phyloP scores from a whole-genome alignment of 2,888 invertebrate species.

The Drosophila prostipennis region DNA sequence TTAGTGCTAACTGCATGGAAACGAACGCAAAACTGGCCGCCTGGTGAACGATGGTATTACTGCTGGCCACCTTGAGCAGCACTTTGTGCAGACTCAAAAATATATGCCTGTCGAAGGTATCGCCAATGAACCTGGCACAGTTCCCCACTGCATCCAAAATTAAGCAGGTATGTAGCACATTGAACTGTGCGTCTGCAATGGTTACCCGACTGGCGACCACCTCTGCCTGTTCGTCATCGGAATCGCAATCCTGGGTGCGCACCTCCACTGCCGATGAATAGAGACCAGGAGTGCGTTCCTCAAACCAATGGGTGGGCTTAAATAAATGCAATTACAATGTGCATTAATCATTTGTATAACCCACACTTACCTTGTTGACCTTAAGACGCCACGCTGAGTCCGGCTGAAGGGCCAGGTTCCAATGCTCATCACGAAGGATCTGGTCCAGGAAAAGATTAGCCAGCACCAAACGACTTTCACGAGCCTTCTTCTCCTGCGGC shows the following conservation, averaged over 20 bases:
- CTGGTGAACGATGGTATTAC: constrained; percentile 87
- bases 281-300: constrained; percentile 82
- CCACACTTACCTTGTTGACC: constrained; percentile 66
- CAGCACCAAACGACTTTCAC: constrained; percentile 54
- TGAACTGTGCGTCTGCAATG: constrained; percentile 86
- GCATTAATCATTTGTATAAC: too few relatives aligned
- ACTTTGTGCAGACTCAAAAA: constrained; percentile 88
- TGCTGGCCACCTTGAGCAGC: constrained; percentile 89
- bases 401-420: constrained; percentile 81
- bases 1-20: constrained; percentile 86
- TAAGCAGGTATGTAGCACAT: constrained; percentile 88
- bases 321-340: not conserved
- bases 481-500: constrained; percentile 26
- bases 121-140: constrained; percentile 86
- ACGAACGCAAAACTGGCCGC: constrained; percentile 87
- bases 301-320: constrained; percentile 80
- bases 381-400: constrained; percentile 74
- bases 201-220: constrained; percentile 62
- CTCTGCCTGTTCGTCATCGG: constrained; percentile 72
- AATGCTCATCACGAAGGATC: constrained; percentile 80
- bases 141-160: constrained; percentile 89
- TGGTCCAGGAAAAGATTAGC: constrained; percentile 74
- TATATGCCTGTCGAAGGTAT: constrained; percentile 86
- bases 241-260: constrained; percentile 79
- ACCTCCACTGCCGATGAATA: constrained; percentile 84